Percentiles rank a stretch among this genome's conserved stretches.
Evolutionary conservation across 2,888 invertebrate species (phyloP).

Genomic region (Parelbella ahira): DNA sequence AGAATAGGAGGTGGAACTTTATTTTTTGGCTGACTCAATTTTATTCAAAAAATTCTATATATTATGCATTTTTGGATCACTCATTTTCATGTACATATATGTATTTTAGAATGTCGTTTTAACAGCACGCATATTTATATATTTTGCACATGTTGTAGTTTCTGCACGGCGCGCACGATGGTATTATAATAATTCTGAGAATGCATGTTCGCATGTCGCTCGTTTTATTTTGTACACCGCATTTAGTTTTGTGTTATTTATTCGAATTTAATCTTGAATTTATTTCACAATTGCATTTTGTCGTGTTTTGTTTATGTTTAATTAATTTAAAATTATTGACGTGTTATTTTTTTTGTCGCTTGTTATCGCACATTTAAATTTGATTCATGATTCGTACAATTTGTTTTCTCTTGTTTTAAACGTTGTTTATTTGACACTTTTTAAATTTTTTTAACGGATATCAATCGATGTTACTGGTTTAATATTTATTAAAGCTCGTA

Average conservation of each 20-base stretch:
- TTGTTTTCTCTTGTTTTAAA: too few relatives aligned
- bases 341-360: neutral
- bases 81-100: conserved; percentile 18
- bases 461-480: too few relatives aligned
- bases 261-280: neutral
- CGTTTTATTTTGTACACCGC: neutral
- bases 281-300: neutral
- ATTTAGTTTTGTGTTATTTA: neutral
- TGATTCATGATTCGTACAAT: too few relatives aligned
- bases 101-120: conserved; percentile 15
- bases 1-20: conserved; percentile 67
- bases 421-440: too few relatives aligned
- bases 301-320: conserved; percentile 16
- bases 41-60: conserved; percentile 4
- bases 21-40: conserved; percentile 18
- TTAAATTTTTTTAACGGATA: too few relatives aligned
- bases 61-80: conserved; percentile 8
- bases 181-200: conserved; percentile 4
- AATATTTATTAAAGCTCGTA: too few relatives aligned
- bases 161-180: conserved; percentile 20
- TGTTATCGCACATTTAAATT: too few relatives aligned
- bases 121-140: conserved; percentile 21
- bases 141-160: conserved; percentile 12
- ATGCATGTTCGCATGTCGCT: conserved; percentile 26
- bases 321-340: neutral